Conservation (phyloP, 2,797 vertebrate genomes). For the Parotocinclus haroldoi region DNA sequence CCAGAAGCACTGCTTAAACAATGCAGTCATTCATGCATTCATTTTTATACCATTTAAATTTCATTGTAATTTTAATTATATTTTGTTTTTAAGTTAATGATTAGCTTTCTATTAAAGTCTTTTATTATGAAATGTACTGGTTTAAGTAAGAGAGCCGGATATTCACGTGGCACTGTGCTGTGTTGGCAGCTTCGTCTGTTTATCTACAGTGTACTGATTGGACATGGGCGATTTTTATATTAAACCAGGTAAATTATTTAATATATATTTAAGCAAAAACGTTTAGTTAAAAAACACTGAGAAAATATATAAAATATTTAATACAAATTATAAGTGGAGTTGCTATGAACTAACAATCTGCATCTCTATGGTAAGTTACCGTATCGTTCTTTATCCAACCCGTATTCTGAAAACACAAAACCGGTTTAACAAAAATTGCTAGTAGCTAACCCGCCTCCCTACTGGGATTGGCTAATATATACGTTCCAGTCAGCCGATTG, state of each 20-base stretch:
- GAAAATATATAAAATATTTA: too few species aligned
- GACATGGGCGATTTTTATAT: slow-evolving; percentile 66
- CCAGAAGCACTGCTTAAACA: too few species aligned
- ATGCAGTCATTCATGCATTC: too few species aligned
- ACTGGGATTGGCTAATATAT: background rate
- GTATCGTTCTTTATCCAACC: background rate
- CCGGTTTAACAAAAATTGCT: background rate
- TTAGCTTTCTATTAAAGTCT: background rate
- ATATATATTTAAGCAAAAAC: background rate
- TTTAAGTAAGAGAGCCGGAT: background rate
- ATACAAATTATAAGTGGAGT: background rate
- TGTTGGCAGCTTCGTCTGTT: slow-evolving; percentile 4
- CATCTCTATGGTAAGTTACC: background rate
- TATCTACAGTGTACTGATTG: background rate
- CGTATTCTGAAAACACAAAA: background rate
- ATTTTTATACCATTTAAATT: too few species aligned
- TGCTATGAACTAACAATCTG: too few species aligned
- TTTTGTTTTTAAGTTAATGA: too few species aligned
- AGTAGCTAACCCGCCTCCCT: background rate
- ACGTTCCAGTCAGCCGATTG: background rate
- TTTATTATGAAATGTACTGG: slow-evolving; percentile 22
- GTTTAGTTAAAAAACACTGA: too few species aligned
- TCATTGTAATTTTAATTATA: too few species aligned
- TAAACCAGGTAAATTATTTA: slow-evolving; percentile 64
- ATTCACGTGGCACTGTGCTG: background rate